Evolutionary conservation across 2,797 vertebrate genomes (phyloP), one percentile per base, ranked within the genome.

Genomic region (Hippoglossus hippoglossus): DNA sequence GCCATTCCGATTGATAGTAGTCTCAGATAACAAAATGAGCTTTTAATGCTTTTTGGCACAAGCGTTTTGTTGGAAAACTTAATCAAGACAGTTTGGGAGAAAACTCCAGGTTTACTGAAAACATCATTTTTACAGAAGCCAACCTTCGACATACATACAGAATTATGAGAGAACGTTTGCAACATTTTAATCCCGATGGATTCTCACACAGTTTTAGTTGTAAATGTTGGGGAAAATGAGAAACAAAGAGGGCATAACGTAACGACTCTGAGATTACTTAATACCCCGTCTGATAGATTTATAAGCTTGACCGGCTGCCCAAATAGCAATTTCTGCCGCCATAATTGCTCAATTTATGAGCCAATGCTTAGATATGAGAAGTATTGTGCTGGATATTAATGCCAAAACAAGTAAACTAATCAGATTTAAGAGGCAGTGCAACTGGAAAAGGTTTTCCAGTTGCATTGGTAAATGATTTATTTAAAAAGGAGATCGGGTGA

Each of bases 331-430:
- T 90, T 86, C 69, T 78, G 54, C 79, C 2, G 47, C 73, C 63
- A 39, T 89, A 91, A 92, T 91, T 87, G 82, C 90, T 67, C 75
- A 63, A 79, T 81, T 89, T 79, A 83, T 88, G 75, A 86, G 60
- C 83, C 72, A 77, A 65, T 81, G 79, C 84, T 81, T 62, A 81
- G 83, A 91, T 89, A 91, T 83, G 75, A 75, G 68, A 78, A 59
- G 65, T 63, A 81, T 75, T 86, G 70, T 44, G 54, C 80, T 83
- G 46, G 18, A 15, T 81, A 72, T 87, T 84, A 77, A 78, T 77
- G 89, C 90, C 88, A 91, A 92, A 87, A 88, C 75, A 92, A 91
- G 87, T 88, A 91, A 80, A 76, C 73, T 91, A 93, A 94, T 94
- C 89, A 91, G 91, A 94, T 89, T 70, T 73, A 79, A 74, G 53